Evolutionary conservation across 2,113 vertebrate species (phyloP), one percentile per base, ranked within the genome.

Genomic region (Ancistrus triradiatus): DNA sequence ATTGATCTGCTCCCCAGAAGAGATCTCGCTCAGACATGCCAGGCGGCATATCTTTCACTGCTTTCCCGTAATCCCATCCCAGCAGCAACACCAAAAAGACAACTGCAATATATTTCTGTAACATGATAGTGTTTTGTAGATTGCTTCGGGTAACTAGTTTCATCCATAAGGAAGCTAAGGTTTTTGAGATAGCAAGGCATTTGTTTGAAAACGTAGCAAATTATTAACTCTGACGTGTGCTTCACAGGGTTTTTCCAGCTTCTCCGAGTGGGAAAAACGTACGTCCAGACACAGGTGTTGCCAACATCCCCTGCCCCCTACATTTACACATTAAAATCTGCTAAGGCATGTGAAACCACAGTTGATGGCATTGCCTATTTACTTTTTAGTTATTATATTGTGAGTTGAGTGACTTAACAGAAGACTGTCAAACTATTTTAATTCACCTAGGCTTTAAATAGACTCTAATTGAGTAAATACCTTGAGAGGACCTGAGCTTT

Each of bases 1-100:
- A 90, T 57, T 87, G 90, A 46, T 95, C 89, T 0, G 86, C 74
- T 0, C 86, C 92, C 1, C 59, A 88, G 74, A 92, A 90, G 28
- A 86, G 75, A 1, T 85, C 76, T 76, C 91, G 88, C 44, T 87
- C 80, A 1, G 78, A 37, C 0, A 82, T 63, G 1, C 59, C 27
- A 0, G 77, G 69, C 2, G 75, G 66, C 0, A 73, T 76, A 38
- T 86, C 83, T 0, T 81, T 77, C 68, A 62, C 72, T 44, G 86
- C 88, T 33, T 85, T 87, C 3, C 71, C 28, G 0, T 25, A 10
- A 0, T 68, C 70, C n/a, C 38, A 27, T 10, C 66, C 68, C 37
- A 86, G 66, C 10, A 65, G 22, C 21, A 68, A 51, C 15, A 89
- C 69, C 15, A 70, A 59, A 0, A 83, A 38, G 21, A 82, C 7